phyloP scores from a whole-genome alignment of 2,888 invertebrate species.

The Acleris literana region DNA sequence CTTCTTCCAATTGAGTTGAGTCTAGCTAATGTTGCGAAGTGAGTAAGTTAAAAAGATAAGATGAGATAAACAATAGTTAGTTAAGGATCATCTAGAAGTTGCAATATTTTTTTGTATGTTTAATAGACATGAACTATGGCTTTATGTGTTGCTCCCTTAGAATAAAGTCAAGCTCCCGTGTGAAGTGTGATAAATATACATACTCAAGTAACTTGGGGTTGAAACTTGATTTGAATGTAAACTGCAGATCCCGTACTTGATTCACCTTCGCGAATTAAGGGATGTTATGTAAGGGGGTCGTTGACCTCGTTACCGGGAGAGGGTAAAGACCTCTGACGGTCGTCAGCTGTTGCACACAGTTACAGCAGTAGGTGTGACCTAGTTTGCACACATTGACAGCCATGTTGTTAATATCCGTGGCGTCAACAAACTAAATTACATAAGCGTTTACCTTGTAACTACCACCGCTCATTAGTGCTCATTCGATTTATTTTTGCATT shows the following conservation, averaged over 20 bases:
- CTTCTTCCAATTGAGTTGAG: no score
- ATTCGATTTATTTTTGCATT: slow-evolving; percentile 8
- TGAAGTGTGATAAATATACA: not conserved
- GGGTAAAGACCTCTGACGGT: slow-evolving; percentile 58
- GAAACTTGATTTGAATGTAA: slow-evolving; percentile 1
- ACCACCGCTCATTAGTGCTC: slow-evolving; percentile 32
- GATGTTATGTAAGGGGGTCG: slow-evolving; percentile 53
- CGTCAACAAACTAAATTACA: slow-evolving; percentile 34
- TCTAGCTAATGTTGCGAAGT: no score
- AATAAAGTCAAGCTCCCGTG: not conserved
- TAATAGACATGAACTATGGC: no score
- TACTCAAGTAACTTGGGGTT: no score
- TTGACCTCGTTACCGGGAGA: slow-evolving; percentile 55
- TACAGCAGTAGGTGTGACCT: slow-evolving; percentile 59
- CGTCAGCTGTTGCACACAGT: slow-evolving; percentile 67
- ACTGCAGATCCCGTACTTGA: slow-evolving; percentile 39
- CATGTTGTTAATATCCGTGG: slow-evolving; percentile 23
- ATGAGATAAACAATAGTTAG: no score
- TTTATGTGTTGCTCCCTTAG: no score
- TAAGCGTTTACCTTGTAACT: slow-evolving; percentile 28
- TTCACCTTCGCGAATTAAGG: slow-evolving; percentile 49
- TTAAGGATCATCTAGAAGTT: no score
- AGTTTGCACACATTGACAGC: slow-evolving; percentile 56
- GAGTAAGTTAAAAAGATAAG: no score
- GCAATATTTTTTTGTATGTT: no score